These are phyloP conservation scores for Formica aserva DNA, from an alignment of 2,888 invertebrate species.

Conservation along the genomic window DNA sequence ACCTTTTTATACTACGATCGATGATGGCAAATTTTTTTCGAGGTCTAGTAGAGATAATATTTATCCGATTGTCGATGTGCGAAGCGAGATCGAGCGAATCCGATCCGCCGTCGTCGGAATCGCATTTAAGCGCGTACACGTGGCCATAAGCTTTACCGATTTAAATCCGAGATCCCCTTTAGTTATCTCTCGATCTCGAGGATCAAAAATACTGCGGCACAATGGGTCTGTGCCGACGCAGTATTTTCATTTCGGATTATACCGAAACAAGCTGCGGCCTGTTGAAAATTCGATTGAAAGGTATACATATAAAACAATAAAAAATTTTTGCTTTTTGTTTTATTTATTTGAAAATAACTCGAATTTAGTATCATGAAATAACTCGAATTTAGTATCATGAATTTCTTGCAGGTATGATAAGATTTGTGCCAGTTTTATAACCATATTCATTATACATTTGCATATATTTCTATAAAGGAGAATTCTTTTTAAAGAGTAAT, in stretches of 20 bases:
- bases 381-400: neutral
- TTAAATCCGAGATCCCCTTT: slow-evolving; percentile 71
- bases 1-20: neutral
- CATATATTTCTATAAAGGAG: neutral
- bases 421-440: neutral
- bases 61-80: slow-evolving; percentile 28
- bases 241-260: slow-evolving; percentile 77
- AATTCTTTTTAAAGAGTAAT: neutral
- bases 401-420: neutral
- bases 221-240: slow-evolving; percentile 66
- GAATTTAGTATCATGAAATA: neutral
- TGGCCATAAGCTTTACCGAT: slow-evolving; percentile 64
- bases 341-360: neutral
- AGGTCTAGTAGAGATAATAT: slow-evolving; percentile 3
- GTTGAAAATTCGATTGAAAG: slow-evolving; percentile 19
- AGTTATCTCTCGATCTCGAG: slow-evolving; percentile 71
- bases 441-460: neutral
- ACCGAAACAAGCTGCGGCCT: slow-evolving; percentile 59
- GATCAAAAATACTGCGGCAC: slow-evolving; percentile 70
- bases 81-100: slow-evolving; percentile 39
- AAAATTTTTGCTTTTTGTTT: neutral
- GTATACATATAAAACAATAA: neutral
- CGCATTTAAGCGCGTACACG: slow-evolving; percentile 59
- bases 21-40: neutral
- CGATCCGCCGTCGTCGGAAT: neutral